Evolutionary conservation across 2,888 invertebrate genomes (phyloP).

Genomic region (Caenorhabditis panamensis): DNA sequence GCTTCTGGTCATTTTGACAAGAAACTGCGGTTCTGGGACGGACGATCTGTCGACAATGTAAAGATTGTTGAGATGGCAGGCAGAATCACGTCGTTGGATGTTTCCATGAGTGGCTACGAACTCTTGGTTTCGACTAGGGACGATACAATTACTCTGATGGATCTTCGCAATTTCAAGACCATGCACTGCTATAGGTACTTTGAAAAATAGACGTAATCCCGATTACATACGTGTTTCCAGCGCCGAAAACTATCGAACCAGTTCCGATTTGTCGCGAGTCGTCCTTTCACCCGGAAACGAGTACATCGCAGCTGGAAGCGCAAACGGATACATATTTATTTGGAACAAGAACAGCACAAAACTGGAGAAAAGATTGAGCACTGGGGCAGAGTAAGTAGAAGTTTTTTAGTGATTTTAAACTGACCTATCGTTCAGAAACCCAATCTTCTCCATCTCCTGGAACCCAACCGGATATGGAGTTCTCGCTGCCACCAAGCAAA

Average conservation of each 20-base stretch:
- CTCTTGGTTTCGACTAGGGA: constrained; percentile 94
- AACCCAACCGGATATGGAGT: constrained; percentile 56
- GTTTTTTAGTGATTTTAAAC: neutral
- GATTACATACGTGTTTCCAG: constrained; percentile 83
- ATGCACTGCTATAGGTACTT: constrained; percentile 88
- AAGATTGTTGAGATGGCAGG: constrained; percentile 85
- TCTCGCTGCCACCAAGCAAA: constrained; percentile 38
- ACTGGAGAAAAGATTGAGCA: constrained; percentile 54
- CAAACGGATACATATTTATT: constrained; percentile 56
- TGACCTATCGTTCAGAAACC: constrained; percentile 8
- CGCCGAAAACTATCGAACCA: constrained; percentile 89
- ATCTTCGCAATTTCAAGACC: constrained; percentile 92
- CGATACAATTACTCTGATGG: constrained; percentile 94
- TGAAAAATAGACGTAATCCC: neutral
- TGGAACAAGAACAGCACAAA: constrained; percentile 63
- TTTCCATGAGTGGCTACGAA: constrained; percentile 86
- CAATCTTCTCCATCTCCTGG: constrained; percentile 55
- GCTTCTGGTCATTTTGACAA: constrained; percentile 93
- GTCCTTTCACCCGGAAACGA: constrained; percentile 69
- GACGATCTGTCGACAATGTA: constrained; percentile 86
- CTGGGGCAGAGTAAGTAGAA: constrained; percentile 40
- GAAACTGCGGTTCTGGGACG: constrained; percentile 96
- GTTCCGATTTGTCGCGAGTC: constrained; percentile 72
- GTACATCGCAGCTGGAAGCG: constrained; percentile 60
- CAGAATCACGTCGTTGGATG: constrained; percentile 59